phyloP scores from a whole-genome alignment of 2,888 invertebrate species.

The Parelbella ahira region DNA sequence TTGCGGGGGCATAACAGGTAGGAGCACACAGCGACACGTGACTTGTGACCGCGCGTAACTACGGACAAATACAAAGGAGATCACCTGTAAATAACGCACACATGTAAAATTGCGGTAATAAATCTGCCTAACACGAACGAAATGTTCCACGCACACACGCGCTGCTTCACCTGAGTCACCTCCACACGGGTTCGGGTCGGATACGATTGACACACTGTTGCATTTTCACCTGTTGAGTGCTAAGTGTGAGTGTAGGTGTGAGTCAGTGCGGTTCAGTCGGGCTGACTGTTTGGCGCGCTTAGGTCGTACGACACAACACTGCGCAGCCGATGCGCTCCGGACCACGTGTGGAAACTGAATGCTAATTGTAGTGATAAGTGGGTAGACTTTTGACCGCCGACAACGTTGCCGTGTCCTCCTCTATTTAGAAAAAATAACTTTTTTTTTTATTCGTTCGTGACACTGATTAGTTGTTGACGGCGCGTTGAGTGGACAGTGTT shows the following conservation, averaged over 20 bases:
- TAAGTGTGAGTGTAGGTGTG: constrained; percentile 59
- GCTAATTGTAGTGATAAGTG: constrained; percentile 65
- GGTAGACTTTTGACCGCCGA: constrained; percentile 55
- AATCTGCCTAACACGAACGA: constrained; percentile 70
- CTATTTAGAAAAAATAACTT: constrained; percentile 32
- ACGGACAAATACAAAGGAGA: constrained; percentile 53
- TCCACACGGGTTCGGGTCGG: constrained; percentile 63
- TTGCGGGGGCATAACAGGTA: constrained; percentile 73
- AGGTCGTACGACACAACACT: constrained; percentile 51
- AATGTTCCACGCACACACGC: constrained; percentile 59
- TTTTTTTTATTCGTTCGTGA: constrained; percentile 35
- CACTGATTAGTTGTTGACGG: constrained; percentile 36
- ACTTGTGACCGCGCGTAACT: constrained; percentile 68
- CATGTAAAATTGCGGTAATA: constrained; percentile 46
- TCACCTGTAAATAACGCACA: constrained; percentile 56
- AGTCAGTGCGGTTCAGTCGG: constrained; percentile 69
- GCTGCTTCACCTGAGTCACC: constrained; percentile 62
- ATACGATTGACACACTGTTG: constrained; percentile 65
- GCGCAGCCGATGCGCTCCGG: constrained; percentile 35
- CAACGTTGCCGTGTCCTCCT: constrained; percentile 41
- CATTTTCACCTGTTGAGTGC: constrained; percentile 72
- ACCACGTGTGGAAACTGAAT: constrained; percentile 63
- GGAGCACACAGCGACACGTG: constrained; percentile 59
- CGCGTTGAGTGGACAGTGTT: constrained; percentile 56
- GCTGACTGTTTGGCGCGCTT: constrained; percentile 68